Evolutionary conservation across 92 coral and sea anemone species (phyloP).

Genomic region (Umimayanthus chanpuru): DNA sequence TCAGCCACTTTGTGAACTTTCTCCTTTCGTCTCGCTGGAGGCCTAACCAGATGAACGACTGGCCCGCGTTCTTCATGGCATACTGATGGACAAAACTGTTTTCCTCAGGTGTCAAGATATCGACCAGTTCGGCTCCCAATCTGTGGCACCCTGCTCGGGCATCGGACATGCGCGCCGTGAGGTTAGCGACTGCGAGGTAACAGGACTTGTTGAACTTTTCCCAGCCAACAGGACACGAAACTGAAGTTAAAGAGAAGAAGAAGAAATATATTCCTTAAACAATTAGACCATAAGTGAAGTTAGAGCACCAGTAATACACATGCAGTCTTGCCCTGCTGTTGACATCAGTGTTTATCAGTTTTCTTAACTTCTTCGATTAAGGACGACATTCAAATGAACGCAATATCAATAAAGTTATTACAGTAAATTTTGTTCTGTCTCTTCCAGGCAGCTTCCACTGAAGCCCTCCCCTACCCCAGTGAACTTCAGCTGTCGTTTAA

Average conservation of each 20-base stretch:
- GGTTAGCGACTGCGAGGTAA: constrained; percentile 2
- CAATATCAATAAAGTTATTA: too few relatives aligned
- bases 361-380: background rate
- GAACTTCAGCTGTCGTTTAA: too few relatives aligned
- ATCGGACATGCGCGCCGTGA: constrained; percentile 11
- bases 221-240: constrained; percentile 33
- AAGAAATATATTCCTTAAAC: too few relatives aligned
- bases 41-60: constrained; percentile 2
- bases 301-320: background rate
- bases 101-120: constrained; percentile 23
- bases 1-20: constrained; percentile 16
- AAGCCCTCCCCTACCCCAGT: too few relatives aligned
- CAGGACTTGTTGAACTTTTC: constrained; percentile 28
- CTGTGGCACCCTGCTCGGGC: constrained; percentile 29
- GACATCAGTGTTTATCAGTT: background rate
- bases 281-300: too few relatives aligned
- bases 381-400: too few relatives aligned
- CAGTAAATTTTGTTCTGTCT: too few relatives aligned
- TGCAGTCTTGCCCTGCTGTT: too few relatives aligned
- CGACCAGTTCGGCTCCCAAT: constrained; percentile 29
- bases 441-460: too few relatives aligned
- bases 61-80: background rate
- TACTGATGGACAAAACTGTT: constrained; percentile 1
- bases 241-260: background rate
- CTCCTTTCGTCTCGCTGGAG: constrained; percentile 14